Conservation (phyloP, 2,888 invertebrate genomes). For the Andrena fulva region DNA sequence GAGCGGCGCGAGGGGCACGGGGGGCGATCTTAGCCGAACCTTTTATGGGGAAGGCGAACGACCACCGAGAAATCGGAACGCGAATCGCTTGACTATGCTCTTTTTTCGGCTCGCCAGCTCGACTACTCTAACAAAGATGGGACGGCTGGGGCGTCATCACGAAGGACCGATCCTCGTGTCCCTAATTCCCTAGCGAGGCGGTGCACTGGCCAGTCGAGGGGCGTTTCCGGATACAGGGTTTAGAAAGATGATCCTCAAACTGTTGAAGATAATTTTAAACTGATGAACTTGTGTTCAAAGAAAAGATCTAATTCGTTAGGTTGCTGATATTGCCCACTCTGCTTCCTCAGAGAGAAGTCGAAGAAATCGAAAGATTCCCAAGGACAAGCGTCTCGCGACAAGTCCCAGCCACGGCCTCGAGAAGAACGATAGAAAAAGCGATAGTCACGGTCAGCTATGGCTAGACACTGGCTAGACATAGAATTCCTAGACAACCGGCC, state of each 20-base stretch:
- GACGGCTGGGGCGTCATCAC: slow-evolving; percentile 12
- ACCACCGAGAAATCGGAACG: slow-evolving; percentile 66
- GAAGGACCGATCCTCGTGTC: slow-evolving; percentile 26
- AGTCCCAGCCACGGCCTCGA: slow-evolving; percentile 37
- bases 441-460: slow-evolving; percentile 57
- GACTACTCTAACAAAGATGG: slow-evolving; percentile 45
- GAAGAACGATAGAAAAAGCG: slow-evolving; percentile 55
- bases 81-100: slow-evolving; percentile 59
- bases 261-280: neutral
- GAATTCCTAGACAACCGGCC: slow-evolving; percentile 52
- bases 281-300: too few species aligned
- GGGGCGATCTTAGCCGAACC: slow-evolving; percentile 77
- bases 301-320: too few species aligned
- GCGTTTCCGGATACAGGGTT: slow-evolving; percentile 2
- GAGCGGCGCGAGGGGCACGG: slow-evolving; percentile 21
- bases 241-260: neutral
- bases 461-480: slow-evolving; percentile 61
- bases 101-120: slow-evolving; percentile 25
- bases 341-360: too few species aligned
- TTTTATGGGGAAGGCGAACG: slow-evolving; percentile 76
- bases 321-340: too few species aligned
- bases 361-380: too few species aligned
- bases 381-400: too few species aligned
- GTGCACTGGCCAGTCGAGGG: neutral
- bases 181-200: slow-evolving; percentile 17